Base-by-base conservation (phyloP, 2,888 invertebrate genomes). In the Epirrhoe alternata region DNA sequence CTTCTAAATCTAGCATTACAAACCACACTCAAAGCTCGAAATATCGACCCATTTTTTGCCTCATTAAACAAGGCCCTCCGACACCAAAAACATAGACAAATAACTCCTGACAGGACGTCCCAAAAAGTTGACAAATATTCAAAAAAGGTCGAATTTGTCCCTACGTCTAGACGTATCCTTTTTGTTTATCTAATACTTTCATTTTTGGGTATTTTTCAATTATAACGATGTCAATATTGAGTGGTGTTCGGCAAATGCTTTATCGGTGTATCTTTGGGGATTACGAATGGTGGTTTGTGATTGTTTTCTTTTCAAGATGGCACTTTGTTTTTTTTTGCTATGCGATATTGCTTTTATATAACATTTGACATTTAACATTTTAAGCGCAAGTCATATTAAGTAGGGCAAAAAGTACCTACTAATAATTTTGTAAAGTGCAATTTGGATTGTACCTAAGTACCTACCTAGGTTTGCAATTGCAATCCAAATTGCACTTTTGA, bases 71-170 rank as follows among this genome's bases (percentile, higher is more conserved):
- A 72, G 72, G 70, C 66, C 52, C 53, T 52, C 51, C 59, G 50
- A 61, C 64, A 66, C 61, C 50, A 66, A 71, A 67, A 69, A 71
- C 68, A 78, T 78, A 81, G 79, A 83, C 80, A 82, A 82, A 84
- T 80, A 62, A 51, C 62, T 57, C 30, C 17, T 38, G 24, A 74
- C 51, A 68, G 38, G 62, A 50, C 50, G 53, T 47, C 47, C 38
- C 51, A 85, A 83, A 85, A 86, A 83, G 76, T 76, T 84, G 84
- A 87, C 84, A 86, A 86, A 86, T 86, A 81, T 81, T 71, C 68
- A 67, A 73, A 77, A 78, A 79, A 67, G 63, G 57, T 59, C 67
- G 78, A 83, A 84, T 83, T 73, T 69, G 76, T 77, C 81, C 80
- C 81, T 81, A 55, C 63, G 64, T 59, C 61, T 64, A 61, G 60